Base-by-base conservation (phyloP, 2,888 invertebrate genomes). In the Eumerus sabulonum region DNA sequence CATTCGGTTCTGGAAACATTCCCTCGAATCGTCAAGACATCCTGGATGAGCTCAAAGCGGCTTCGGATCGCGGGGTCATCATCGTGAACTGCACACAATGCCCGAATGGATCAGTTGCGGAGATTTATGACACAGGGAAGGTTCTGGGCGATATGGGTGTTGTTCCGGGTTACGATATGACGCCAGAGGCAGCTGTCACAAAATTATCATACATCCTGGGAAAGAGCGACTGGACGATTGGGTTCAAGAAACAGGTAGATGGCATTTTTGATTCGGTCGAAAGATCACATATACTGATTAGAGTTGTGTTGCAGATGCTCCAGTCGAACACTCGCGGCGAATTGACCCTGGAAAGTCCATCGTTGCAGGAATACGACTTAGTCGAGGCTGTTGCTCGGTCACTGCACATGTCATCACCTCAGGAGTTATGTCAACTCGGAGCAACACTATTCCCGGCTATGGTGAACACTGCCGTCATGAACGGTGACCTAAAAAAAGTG, bases 81-180 rank as follows among this genome's bases (percentile, higher is more conserved):
- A 92, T 98, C 36, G 92, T 99, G 1, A 98, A 98, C 88, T 95
- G 96, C 82, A 96, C 98, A 0, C 98, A 99, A 86, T 98, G 98
- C 86, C 89, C 91, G 0, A 93, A 92, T 56, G 99, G 98, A 0
- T 90, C 93, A 0, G 98, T 99, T 0, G 90, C 92, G 1, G 90
- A 93, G 9, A 90, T 93, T 0, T 99, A 99, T 86, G 95, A 95
- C 85, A 94, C 97, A 59, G 98, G 97, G 62, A 92, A 94, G 89
- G 94, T 88, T 42, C 83, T 86, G 7, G 83, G 77, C 40, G 86
- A 86, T 17, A 72, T 86, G 64, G 85, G 90, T 83, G 83, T 89
- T 9, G 84, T 89, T 36, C 85, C 87, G 0, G 87, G 88, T 1
- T 88, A 84, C 67, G 88, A 89, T 82, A 89, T 89, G 88, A 98